These are phyloP conservation scores for Toxonevra muliebris DNA, from an alignment of 2,888 invertebrate species.

Conservation along the genomic window DNA sequence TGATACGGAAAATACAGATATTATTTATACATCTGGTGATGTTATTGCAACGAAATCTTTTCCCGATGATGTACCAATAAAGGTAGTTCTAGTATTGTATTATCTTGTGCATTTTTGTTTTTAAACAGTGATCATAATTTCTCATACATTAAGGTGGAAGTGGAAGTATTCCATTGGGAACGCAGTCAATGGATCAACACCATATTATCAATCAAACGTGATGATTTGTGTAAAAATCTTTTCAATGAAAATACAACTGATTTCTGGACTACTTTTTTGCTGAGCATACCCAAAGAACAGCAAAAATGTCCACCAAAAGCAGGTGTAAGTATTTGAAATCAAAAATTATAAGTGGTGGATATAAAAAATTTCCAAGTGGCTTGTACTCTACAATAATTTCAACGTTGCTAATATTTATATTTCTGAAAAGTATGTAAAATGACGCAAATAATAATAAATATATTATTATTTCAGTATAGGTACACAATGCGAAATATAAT, in stretches of 20 bases:
- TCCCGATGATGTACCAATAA: constrained; percentile 18
- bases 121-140: background rate
- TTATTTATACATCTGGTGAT: constrained; percentile 33
- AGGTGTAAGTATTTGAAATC: constrained; percentile 32
- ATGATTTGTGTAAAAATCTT: constrained; percentile 33
- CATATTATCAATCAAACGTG: constrained; percentile 30
- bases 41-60: constrained; percentile 25
- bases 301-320: constrained; percentile 36
- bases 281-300: constrained; percentile 29
- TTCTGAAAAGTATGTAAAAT: background rate
- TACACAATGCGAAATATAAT: background rate
- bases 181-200: constrained; percentile 38
- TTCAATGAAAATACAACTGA: constrained; percentile 28
- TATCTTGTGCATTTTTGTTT: background rate
- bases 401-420: background rate
- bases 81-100: constrained; percentile 32
- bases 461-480: background rate
- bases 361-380: too few species aligned
- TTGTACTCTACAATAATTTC: background rate
- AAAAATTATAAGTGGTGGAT: background rate
- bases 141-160: constrained; percentile 17
- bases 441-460: too few species aligned
- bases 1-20: constrained; percentile 36
- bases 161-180: constrained; percentile 31
- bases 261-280: constrained; percentile 31